These are phyloP conservation scores for Aphelenchoides fujianensis DNA, from an alignment of 1,140 invertebrate species.

Conservation along the genomic window DNA sequence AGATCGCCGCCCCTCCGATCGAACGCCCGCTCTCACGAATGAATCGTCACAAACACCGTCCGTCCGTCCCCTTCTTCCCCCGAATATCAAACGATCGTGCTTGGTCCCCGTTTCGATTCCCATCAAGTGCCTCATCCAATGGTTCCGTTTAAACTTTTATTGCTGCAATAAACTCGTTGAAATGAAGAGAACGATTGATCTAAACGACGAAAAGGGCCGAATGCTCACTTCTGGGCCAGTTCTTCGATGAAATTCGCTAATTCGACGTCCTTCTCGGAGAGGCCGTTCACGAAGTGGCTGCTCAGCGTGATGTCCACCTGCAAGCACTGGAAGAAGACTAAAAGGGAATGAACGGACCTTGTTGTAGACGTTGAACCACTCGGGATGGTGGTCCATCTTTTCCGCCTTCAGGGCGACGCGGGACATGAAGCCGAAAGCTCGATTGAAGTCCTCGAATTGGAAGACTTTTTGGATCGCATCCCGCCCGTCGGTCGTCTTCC, in stretches of 20 bases:
- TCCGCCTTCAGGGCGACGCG: slow-evolving; percentile 87
- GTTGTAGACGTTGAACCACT: slow-evolving; percentile 99
- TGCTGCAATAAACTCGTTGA: too few relatives aligned
- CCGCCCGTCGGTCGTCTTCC: slow-evolving; percentile 62
- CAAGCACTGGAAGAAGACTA: slow-evolving; percentile 2
- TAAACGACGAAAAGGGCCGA: too few relatives aligned
- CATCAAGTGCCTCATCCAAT: too few relatives aligned
- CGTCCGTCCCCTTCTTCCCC: too few relatives aligned
- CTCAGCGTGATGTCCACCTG: slow-evolving; percentile 46
- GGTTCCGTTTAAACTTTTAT: too few relatives aligned
- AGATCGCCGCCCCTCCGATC: too few relatives aligned
- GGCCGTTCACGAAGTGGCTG: slow-evolving; percentile 47
- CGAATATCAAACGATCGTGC: too few relatives aligned
- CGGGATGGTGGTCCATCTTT: slow-evolving; percentile 98
- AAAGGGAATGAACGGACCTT: slow-evolving; percentile 69
- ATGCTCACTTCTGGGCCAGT: too few relatives aligned
- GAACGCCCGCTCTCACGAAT: too few relatives aligned
- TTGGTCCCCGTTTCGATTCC: too few relatives aligned
- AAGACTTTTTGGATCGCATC: slow-evolving; percentile 65
- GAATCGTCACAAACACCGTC: too few relatives aligned
- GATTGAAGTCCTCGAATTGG: slow-evolving; percentile 64
- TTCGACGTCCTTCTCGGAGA: slow-evolving; percentile 42
- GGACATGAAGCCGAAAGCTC: slow-evolving; percentile 96
- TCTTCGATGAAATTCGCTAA: slow-evolving; percentile 46
- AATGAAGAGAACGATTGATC: too few relatives aligned